A percentile compares a stretch with the other conserved stretches of the same genome.
These are phyloP conservation scores for Eupithecia subfuscata DNA, from an alignment of 2,888 invertebrate genomes.

Conservation along the genomic window DNA sequence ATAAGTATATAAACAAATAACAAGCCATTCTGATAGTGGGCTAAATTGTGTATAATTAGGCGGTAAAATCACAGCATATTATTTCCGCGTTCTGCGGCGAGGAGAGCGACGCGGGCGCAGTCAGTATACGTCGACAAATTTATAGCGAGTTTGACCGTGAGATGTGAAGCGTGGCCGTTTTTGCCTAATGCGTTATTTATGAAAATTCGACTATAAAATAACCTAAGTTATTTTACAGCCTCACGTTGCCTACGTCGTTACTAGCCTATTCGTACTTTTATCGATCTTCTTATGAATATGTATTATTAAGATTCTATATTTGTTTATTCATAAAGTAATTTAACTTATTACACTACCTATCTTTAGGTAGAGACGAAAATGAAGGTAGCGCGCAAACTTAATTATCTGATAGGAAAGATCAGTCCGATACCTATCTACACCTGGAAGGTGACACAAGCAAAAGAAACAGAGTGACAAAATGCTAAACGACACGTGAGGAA, in stretches of 20 bases:
- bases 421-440: neutral
- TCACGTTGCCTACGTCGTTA: slow-evolving; percentile 69
- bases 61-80: slow-evolving; percentile 56
- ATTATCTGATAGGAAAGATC: neutral
- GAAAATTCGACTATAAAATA: slow-evolving; percentile 79
- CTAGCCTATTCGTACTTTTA: slow-evolving; percentile 59
- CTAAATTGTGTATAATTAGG: slow-evolving; percentile 64
- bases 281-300: slow-evolving; percentile 67
- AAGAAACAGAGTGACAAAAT: neutral
- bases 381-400: slow-evolving; percentile 48
- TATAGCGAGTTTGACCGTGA: slow-evolving; percentile 82
- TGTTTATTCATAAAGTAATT: slow-evolving; percentile 63
- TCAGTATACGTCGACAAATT: slow-evolving; percentile 71
- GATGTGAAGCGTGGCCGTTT: slow-evolving; percentile 77
- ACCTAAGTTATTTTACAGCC: slow-evolving; percentile 66
- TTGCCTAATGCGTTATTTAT: slow-evolving; percentile 81
- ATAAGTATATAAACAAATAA: slow-evolving; percentile 45
- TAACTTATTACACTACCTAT: slow-evolving; percentile 57
- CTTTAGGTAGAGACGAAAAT: slow-evolving; percentile 49
- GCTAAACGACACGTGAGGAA: neutral
- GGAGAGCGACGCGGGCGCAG: slow-evolving; percentile 40
- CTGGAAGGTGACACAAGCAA: neutral
- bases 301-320: slow-evolving; percentile 59
- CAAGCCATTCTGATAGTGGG: slow-evolving; percentile 58
- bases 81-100: slow-evolving; percentile 62